Evolutionary conservation across 2,113 vertebrate species (phyloP), one percentile per base, ranked within the genome.

Genomic region (Pterocles burchelli): DNA sequence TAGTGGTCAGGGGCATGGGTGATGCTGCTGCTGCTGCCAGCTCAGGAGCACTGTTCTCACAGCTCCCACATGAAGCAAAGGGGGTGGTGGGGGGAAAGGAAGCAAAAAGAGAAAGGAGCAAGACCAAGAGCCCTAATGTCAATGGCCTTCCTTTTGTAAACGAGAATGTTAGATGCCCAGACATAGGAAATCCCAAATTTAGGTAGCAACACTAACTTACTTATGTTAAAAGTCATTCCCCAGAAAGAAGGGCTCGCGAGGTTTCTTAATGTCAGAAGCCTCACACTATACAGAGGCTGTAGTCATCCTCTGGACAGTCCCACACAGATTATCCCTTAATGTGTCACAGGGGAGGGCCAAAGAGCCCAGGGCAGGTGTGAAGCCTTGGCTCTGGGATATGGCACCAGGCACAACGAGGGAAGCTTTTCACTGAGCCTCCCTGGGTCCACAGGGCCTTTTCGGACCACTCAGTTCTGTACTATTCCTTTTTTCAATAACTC

Each of bases 331-430:
- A 0, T 22, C 6, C 41, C 41, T 33, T 8, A 13, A 31, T 66
- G 5, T 17, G 8, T 43, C 9, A 7, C 2, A 41, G 49, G 28
- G 38, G 52, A 72, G 41, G 34, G 29, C 59, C 89, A 52, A 77
- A 91, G 57, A 28, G 20, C 26, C 15, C 13, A 7, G 9, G 55
- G 49, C 21, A 31, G 18, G 11, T 18, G 8, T 2, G 6, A 34
- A 80, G 15, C 22, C 46, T 74, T 46, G 31, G 11, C 31, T 66
- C 28, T n/a, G 29, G 33, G 36, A 11, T 46, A 10, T 1, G 19
- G 36, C 38, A 33, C 29, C 1, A 0, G 29, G 55, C 13, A 48
- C 5, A 22, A 22, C 0, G 0, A 77, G 14, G 17, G 12, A 34
- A 72, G 20, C 6, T 52, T 89, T 61, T 22, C 38, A 19, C 16